Conservation (phyloP, 1,140 invertebrate species). For the Argopecten irradians region DNA sequence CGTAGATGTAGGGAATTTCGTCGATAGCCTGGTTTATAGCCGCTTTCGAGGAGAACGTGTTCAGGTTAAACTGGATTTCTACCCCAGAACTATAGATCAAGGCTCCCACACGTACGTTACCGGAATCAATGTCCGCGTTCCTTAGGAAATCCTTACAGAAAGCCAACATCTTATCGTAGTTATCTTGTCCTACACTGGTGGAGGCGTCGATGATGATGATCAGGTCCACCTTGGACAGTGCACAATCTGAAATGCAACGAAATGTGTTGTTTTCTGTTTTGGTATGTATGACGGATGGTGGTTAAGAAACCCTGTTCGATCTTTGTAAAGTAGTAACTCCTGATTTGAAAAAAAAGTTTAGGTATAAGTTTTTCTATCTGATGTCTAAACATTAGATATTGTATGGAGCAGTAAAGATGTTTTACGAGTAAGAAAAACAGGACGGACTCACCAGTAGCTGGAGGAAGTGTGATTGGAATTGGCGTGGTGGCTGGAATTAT, state of each 20-base stretch:
- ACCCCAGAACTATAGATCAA: conserved; percentile 65
- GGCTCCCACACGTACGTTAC: conserved; percentile 60
- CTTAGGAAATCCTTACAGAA: conserved; percentile 68
- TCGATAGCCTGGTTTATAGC: conserved; percentile 61
- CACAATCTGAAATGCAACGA: conserved; percentile 46
- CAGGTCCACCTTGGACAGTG: conserved; percentile 57
- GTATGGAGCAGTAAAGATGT: too few relatives aligned
- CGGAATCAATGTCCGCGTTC: conserved; percentile 64
- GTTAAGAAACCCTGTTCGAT: too few relatives aligned
- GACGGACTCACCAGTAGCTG: too few relatives aligned
- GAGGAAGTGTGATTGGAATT: too few relatives aligned
- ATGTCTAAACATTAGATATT: too few relatives aligned
- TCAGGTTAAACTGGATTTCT: conserved; percentile 63
- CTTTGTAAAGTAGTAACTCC: too few relatives aligned
- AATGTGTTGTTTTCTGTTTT: too few relatives aligned
- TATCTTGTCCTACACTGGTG: conserved; percentile 63
- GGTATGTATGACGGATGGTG: too few relatives aligned
- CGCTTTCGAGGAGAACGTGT: conserved; percentile 48
- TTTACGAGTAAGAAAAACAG: too few relatives aligned
- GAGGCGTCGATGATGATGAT: conserved; percentile 67
- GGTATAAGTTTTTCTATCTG: too few relatives aligned
- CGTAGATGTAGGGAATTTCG: conserved; percentile 63
- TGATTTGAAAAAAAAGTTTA: too few relatives aligned
- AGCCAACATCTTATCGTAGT: conserved; percentile 63
- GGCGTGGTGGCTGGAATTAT: too few relatives aligned